phyloP scores from a whole-genome alignment of 2,888 invertebrate genomes.

The Heliconius aoede region DNA sequence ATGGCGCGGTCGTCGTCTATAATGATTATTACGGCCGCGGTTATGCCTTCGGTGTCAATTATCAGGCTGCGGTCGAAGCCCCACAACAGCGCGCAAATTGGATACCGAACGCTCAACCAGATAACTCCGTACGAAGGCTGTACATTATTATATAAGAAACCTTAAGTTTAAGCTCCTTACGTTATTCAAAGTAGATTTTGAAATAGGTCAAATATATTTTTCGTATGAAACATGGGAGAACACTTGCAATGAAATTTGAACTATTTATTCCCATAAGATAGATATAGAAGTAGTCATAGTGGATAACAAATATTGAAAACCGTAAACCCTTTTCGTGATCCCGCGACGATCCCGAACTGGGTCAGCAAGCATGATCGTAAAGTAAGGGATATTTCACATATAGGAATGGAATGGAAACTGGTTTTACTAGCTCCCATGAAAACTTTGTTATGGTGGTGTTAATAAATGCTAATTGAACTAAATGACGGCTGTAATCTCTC shows the following conservation, averaged over 20 bases:
- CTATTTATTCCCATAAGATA: slow-evolving; percentile 49
- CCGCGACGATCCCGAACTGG: slow-evolving; percentile 69
- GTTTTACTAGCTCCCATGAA: slow-evolving; percentile 35
- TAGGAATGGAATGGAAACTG: slow-evolving; percentile 43
- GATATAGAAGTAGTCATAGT: slow-evolving; percentile 44
- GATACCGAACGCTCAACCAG: slow-evolving; percentile 74
- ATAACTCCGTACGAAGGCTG: slow-evolving; percentile 76
- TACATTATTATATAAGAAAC: slow-evolving; percentile 62
- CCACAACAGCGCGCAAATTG: slow-evolving; percentile 75
- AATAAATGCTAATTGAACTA: slow-evolving; percentile 28
- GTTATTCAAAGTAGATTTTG: slow-evolving; percentile 48
- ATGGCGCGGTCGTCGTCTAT: slow-evolving; percentile 58
- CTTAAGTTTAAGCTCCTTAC: slow-evolving; percentile 57
- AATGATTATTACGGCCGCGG: slow-evolving; percentile 61
- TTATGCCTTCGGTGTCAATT: slow-evolving; percentile 78
- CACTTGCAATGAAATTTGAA: slow-evolving; percentile 48
- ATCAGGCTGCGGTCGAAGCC: slow-evolving; percentile 78
- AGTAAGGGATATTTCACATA: slow-evolving; percentile 65
- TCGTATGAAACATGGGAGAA: slow-evolving; percentile 40
- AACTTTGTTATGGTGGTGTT: slow-evolving; percentile 23
- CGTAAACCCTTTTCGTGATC: slow-evolving; percentile 75
- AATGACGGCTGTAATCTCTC: slow-evolving; percentile 13
- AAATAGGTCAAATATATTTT: slow-evolving; percentile 60
- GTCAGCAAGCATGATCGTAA: slow-evolving; percentile 68
- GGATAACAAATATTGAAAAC: slow-evolving; percentile 73